phyloP scores from a whole-genome alignment of 37 sponge, comb jelly and placozoan genomes.

The Bolinopsis microptera region DNA sequence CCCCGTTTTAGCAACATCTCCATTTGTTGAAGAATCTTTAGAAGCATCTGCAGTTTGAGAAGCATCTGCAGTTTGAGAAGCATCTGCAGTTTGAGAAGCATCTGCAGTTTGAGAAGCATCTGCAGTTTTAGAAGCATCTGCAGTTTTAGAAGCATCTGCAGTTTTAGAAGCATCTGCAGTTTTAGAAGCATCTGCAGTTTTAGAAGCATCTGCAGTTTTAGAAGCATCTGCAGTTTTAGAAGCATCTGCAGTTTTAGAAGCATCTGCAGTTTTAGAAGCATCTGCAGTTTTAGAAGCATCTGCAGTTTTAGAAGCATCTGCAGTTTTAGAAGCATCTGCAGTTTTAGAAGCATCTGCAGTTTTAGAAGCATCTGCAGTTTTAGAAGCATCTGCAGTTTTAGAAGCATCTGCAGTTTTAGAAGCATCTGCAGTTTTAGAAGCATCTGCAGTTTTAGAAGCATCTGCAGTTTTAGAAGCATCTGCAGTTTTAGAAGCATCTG shows the following conservation, averaged over 20 bases:
- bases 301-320: not conserved
- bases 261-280: not conserved
- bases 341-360: not conserved
- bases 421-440: not conserved
- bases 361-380: not conserved
- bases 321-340: not conserved
- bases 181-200: not conserved
- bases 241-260: not conserved
- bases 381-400: not conserved
- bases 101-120: not conserved
- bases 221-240: not conserved
- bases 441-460: not conserved
- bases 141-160: not conserved
- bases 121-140: not conserved
- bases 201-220: not conserved
- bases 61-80: not conserved
- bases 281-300: not conserved
- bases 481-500: not conserved
- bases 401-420: not conserved
- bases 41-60: not conserved
- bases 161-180: not conserved
- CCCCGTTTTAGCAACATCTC: too few species aligned
- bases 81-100: not conserved
- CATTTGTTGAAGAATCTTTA: not conserved
- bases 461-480: not conserved